Conservation (phyloP, 2,113 vertebrate species). For the Odocoileus hemionus region DNA sequence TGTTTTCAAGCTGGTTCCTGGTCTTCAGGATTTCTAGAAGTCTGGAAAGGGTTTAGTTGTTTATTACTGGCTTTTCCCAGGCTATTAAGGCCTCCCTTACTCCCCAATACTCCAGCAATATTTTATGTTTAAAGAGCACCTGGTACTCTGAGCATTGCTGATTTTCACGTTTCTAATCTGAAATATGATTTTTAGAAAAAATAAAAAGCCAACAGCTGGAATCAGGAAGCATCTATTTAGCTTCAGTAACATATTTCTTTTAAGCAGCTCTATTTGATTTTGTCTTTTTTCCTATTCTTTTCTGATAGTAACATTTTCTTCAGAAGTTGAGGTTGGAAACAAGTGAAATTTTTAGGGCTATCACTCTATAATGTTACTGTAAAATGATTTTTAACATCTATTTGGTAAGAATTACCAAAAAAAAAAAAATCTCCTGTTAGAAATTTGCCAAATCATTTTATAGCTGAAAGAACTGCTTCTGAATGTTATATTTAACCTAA, state of each 20-base stretch:
- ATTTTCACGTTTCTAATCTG: constrained; percentile 47
- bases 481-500: constrained; percentile 43
- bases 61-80: constrained; percentile 14
- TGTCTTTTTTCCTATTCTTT: neutral
- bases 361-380: neutral
- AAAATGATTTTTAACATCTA: neutral
- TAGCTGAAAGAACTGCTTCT: constrained; percentile 37
- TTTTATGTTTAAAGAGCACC: constrained; percentile 43
- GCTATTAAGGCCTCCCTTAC: neutral
- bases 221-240: neutral
- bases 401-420: neutral
- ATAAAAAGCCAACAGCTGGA: neutral
- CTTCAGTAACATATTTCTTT: constrained; percentile 16
- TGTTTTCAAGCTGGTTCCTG: neutral
- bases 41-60: constrained; percentile 14
- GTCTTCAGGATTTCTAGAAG: constrained; percentile 38
- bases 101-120: neutral
- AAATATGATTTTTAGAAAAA: constrained; percentile 34
- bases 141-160: neutral
- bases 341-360: neutral
- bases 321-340: neutral
- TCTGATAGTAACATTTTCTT: constrained; percentile 20
- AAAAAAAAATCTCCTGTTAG: neutral
- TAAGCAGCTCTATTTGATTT: constrained; percentile 2
- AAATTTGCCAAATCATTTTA: constrained; percentile 50